Evolutionary conservation across 2,888 invertebrate genomes (phyloP).

Genomic region (Dicyrtoma fusca): DNA sequence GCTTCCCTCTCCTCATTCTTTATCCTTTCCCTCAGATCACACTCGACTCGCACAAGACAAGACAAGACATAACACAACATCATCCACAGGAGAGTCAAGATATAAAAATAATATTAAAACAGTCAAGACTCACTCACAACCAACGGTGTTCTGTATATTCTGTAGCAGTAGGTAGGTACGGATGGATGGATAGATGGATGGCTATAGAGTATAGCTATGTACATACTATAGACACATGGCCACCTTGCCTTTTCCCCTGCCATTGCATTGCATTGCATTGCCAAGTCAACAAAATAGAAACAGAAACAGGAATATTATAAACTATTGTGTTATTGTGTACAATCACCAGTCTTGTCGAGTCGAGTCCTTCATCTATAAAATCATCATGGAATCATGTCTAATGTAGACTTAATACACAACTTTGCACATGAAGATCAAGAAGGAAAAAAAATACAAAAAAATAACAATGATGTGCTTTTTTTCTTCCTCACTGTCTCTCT

Average conservation of each 20-base stretch:
- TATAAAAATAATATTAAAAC: slow-evolving; percentile 32
- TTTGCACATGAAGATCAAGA: no score
- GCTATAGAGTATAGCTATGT: no score
- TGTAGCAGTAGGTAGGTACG: no score
- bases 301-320: slow-evolving; percentile 12
- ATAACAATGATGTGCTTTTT: no score
- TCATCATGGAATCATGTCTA: no score
- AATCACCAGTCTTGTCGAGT: no score
- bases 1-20: slow-evolving; percentile 12
- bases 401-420: no score
- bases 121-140: background rate
- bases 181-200: background rate
- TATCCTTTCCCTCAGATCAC: slow-evolving; percentile 11
- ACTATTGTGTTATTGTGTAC: background rate
- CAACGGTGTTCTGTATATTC: slow-evolving; percentile 1
- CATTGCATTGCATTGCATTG: no score
- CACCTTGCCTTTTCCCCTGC: no score
- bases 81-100: slow-evolving; percentile 16
- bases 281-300: slow-evolving; percentile 2
- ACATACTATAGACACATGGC: slow-evolving; percentile 24
- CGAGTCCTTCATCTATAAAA: no score
- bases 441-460: no score
- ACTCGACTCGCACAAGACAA: slow-evolving; percentile 4
- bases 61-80: background rate
- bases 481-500: no score